Conservation (phyloP, 2,888 invertebrate genomes). For the Megamerina dolium region DNA sequence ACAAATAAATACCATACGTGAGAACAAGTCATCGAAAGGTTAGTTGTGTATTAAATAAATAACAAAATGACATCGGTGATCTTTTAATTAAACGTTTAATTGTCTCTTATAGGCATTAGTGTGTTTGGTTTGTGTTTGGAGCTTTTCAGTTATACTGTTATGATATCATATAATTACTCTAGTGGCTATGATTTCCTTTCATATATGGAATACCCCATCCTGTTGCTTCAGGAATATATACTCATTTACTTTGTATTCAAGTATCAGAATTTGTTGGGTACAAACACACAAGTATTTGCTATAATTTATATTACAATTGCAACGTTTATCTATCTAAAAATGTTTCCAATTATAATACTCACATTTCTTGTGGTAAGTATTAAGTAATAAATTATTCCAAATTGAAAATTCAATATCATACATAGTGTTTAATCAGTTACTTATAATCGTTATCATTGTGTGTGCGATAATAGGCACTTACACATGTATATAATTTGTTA, state of each 20-base stretch:
- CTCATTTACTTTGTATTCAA: slow-evolving; percentile 66
- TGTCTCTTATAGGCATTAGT: slow-evolving; percentile 39
- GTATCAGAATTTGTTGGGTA: slow-evolving; percentile 57
- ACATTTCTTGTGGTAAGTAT: slow-evolving; percentile 49
- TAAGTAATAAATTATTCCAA: too few species aligned
- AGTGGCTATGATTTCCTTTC: slow-evolving; percentile 68
- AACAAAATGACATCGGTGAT: background rate
- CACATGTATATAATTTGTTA: too few species aligned
- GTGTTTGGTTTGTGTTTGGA: slow-evolving; percentile 44
- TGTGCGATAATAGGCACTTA: too few species aligned
- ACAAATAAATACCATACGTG: slow-evolving; percentile 65
- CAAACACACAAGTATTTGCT: slow-evolving; percentile 38
- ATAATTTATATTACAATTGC: slow-evolving; percentile 50
- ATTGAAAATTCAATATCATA: too few species aligned
- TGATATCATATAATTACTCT: slow-evolving; percentile 72
- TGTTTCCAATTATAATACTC: slow-evolving; percentile 40
- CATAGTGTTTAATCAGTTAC: too few species aligned
- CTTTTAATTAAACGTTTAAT: background rate
- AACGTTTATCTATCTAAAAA: slow-evolving; percentile 47
- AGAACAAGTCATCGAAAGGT: slow-evolving; percentile 63
- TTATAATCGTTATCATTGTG: too few species aligned
- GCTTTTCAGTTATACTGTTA: slow-evolving; percentile 68
- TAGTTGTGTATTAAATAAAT: slow-evolving; percentile 46
- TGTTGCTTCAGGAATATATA: slow-evolving; percentile 68
- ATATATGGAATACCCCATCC: slow-evolving; percentile 79